Conservation (phyloP, 2,888 invertebrate species). For the Drosophila kanekoi region DNA sequence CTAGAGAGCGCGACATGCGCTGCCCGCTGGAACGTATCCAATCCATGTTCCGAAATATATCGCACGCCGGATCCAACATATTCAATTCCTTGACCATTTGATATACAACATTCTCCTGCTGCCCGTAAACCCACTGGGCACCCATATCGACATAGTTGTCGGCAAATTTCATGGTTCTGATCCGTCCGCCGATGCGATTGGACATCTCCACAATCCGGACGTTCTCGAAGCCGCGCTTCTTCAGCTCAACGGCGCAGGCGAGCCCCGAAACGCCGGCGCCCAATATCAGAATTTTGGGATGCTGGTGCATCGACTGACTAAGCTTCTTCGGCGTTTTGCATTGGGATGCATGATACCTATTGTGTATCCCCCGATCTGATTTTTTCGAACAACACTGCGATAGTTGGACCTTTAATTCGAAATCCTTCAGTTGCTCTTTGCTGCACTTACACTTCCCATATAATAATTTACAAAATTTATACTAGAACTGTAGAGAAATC, state of each 20-base stretch:
- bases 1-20: constrained; percentile 69
- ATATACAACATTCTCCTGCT: constrained; percentile 87
- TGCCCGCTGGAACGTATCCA: constrained; percentile 81
- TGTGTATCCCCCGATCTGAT: constrained; percentile 5
- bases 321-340: constrained; percentile 8
- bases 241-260: constrained; percentile 81
- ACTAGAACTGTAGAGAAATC: not conserved
- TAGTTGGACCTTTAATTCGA: not conserved
- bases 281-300: constrained; percentile 73
- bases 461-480: constrained; percentile 5
- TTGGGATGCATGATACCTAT: constrained; percentile 36
- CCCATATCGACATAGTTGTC: constrained; percentile 89
- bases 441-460: constrained; percentile 48
- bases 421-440: not conserved
- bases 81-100: constrained; percentile 84
- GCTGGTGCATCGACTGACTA: not conserved
- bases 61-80: constrained; percentile 41
- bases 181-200: constrained; percentile 88
- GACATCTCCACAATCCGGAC: constrained; percentile 87
- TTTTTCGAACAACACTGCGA: constrained; percentile 32
- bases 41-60: constrained; percentile 43
- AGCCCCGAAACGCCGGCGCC: constrained; percentile 83
- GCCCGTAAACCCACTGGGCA: constrained; percentile 88
- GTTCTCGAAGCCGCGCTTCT: constrained; percentile 82
- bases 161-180: constrained; percentile 86